Evolutionary conservation across 2,113 vertebrate species (phyloP).

Genomic region (Phasianus colchicus): DNA sequence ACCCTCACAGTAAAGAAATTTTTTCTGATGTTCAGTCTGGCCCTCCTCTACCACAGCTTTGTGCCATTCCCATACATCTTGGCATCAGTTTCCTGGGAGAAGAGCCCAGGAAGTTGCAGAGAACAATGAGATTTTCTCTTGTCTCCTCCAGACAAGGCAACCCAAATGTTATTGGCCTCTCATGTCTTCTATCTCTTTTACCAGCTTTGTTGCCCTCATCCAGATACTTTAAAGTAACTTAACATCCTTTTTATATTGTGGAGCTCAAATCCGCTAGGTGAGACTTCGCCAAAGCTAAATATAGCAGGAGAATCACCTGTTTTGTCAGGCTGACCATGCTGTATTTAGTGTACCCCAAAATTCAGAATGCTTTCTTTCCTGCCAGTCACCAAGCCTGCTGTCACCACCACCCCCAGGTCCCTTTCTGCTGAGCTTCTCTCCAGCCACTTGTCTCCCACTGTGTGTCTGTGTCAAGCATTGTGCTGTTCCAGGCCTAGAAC

Average conservation of each 20-base stretch:
- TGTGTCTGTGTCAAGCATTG: background rate
- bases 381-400: background rate
- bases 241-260: background rate
- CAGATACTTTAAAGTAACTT: background rate
- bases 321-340: background rate
- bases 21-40: background rate
- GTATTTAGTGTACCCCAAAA: background rate
- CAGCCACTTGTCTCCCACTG: background rate
- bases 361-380: background rate
- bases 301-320: background rate
- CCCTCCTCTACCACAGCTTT: background rate
- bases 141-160: background rate
- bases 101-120: background rate
- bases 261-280: background rate
- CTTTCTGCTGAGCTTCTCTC: background rate
- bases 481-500: background rate
- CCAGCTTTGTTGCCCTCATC: background rate
- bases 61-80: background rate
- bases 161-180: background rate
- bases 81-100: background rate
- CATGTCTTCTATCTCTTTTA: background rate
- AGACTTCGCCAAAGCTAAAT: background rate
- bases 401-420: background rate
- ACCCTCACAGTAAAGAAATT: background rate
- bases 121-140: background rate